Percentiles rank a stretch among this genome's conserved stretches.
These are phyloP conservation scores for Argyrosomus regius DNA, from an alignment of 2,797 vertebrate genomes.

Conservation along the genomic window DNA sequence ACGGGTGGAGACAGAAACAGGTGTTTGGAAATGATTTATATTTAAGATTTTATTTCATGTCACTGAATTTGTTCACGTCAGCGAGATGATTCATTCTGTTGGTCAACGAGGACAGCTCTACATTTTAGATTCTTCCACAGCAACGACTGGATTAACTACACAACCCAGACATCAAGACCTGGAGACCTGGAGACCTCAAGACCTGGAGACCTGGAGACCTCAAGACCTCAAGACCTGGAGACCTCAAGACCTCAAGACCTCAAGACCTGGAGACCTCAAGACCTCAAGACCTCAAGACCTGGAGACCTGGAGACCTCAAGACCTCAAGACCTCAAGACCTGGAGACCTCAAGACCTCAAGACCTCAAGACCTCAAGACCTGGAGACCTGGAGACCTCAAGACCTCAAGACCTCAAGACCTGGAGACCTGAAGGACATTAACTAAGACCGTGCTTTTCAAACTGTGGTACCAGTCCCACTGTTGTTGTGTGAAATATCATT, in stretches of 20 bases:
- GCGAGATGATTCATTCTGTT: neutral
- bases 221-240: neutral
- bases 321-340: neutral
- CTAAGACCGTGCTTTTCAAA: no score
- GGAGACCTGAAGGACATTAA: no score
- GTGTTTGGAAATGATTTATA: neutral
- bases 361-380: no score
- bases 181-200: neutral
- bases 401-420: no score
- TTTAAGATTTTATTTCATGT: neutral
- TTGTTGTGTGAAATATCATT: no score
- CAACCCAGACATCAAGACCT: neutral
- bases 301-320: no score
- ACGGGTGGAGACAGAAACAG: neutral
- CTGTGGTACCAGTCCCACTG: no score
- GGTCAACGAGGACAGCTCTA: neutral
- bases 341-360: neutral
- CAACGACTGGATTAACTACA: no score
- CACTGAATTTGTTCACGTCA: neutral
- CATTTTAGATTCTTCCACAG: neutral
- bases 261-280: no score
- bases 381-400: no score
- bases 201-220: no score
- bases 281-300: neutral
- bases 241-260: neutral